Conservation (phyloP, 37 sponge, comb jelly and placozoan genomes). For the Halisarca cf. caerulea region DNA sequence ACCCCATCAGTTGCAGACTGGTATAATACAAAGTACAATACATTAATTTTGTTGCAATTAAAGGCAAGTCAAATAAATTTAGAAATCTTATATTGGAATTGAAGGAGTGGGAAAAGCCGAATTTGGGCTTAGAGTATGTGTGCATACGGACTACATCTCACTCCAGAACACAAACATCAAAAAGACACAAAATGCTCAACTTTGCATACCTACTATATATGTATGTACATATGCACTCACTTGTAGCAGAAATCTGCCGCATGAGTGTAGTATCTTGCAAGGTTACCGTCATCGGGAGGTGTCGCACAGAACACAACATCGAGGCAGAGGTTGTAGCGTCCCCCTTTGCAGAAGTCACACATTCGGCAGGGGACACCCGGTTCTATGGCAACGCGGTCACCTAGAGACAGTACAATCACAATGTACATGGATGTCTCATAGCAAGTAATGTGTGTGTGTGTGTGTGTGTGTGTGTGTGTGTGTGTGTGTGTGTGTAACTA, state of each 20-base stretch:
- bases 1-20: too few species aligned
- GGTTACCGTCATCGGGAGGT: conserved; percentile 89
- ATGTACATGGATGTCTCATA: not conserved
- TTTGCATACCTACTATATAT: not conserved
- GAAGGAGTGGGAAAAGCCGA: too few species aligned
- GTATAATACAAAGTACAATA: too few species aligned
- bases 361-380: conserved; percentile 91
- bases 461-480: too few species aligned
- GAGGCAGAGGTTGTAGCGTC: conserved; percentile 93
- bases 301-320: conserved; percentile 97
- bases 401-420: conserved; percentile 19
- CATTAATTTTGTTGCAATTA: too few species aligned
- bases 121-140: too few species aligned
- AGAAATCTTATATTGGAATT: too few species aligned
- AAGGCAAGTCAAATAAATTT: too few species aligned
- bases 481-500: too few species aligned
- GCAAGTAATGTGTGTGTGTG: too few species aligned
- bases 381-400: conserved; percentile 96
- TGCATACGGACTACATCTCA: too few species aligned
- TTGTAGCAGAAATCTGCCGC: conserved; percentile 96
- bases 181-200: too few species aligned
- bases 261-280: conserved; percentile 84
- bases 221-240: conserved; percentile 41
- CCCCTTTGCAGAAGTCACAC: conserved; percentile 81
- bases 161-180: not conserved